Percentiles rank a stretch among this genome's conserved stretches.
Conservation (phyloP, 2,888 invertebrate species). For the Pandemis heparana region DNA sequence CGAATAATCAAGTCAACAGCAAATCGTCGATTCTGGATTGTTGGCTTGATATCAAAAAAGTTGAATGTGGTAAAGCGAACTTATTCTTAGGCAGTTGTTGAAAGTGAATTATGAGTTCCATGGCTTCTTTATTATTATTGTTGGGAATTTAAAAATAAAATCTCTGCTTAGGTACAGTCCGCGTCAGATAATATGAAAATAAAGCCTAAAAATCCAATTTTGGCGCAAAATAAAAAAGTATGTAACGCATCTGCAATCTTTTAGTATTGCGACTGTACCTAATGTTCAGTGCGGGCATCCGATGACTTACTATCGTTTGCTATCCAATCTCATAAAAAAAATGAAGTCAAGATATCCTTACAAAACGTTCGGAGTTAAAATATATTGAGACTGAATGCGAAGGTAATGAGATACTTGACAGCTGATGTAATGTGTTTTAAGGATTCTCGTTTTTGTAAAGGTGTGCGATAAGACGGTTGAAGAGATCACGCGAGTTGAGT, state of each 20-base stretch:
- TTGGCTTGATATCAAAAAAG: constrained; percentile 27
- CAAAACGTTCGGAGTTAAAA: background rate
- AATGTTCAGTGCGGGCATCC: no score
- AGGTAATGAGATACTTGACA: constrained; percentile 15
- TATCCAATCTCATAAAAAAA: no score
- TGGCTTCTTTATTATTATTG: background rate
- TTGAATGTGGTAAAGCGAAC: constrained; percentile 14
- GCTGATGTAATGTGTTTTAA: constrained; percentile 22
- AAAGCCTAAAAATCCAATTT: no score
- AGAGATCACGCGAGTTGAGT: constrained; percentile 2
- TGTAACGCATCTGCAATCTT: no score
- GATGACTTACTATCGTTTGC: no score
- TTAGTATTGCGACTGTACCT: no score
- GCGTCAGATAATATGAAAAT: no score
- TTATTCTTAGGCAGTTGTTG: constrained; percentile 14
- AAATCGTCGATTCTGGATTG: constrained; percentile 13
- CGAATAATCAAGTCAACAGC: constrained; percentile 16
- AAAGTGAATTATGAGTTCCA: constrained; percentile 8
- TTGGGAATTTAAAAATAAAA: background rate
- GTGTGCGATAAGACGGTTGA: constrained; percentile 20
- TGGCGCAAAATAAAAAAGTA: no score
- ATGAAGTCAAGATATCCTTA: background rate
- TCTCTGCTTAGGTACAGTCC: no score
- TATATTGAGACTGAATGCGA: background rate
- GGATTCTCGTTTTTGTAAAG: constrained; percentile 28